Percentiles rank a stretch among this genome's conserved stretches.
These are phyloP conservation scores for Heteromormyrus szaboi DNA, from an alignment of 2,797 vertebrate genomes.

Conservation along the genomic window DNA sequence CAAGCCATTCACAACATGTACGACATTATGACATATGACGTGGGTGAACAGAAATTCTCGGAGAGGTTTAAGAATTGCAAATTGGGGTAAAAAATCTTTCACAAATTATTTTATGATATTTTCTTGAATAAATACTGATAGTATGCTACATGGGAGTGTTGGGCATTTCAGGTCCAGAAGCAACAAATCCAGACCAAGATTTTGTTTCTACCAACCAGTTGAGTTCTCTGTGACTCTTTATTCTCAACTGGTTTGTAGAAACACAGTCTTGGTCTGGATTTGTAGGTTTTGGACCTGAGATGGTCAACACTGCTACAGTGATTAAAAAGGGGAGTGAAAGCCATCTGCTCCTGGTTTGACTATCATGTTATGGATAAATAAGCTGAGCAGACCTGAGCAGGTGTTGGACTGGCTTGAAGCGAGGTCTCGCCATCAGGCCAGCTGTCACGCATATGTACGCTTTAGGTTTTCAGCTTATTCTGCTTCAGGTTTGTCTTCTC, in stretches of 20 bases:
- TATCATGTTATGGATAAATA: not conserved
- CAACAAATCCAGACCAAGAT: not conserved
- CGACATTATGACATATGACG: constrained; percentile 10
- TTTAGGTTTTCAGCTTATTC: not conserved
- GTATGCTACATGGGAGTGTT: not conserved
- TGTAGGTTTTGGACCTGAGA: not conserved
- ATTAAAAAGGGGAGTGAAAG: not conserved
- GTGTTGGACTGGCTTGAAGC: not conserved
- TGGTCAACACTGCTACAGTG: not conserved
- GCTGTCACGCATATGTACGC: not conserved
- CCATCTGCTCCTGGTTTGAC: not conserved
- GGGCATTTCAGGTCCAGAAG: not conserved
- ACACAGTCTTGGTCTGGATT: not conserved
- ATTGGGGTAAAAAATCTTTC: not conserved
- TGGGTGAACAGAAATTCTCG: constrained; percentile 4
- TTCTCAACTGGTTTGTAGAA: not conserved
- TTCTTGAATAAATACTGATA: not conserved
- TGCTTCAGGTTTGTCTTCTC: not conserved
- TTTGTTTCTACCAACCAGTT: not conserved
- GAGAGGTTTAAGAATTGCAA: not conserved
- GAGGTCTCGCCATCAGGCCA: not conserved
- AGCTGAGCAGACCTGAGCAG: not conserved
- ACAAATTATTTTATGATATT: not conserved
- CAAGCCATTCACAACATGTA: constrained; percentile 37
- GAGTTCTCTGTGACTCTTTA: not conserved